phyloP scores from a whole-genome alignment of 2,888 invertebrate genomes.

The Liodrosophila aerea region DNA sequence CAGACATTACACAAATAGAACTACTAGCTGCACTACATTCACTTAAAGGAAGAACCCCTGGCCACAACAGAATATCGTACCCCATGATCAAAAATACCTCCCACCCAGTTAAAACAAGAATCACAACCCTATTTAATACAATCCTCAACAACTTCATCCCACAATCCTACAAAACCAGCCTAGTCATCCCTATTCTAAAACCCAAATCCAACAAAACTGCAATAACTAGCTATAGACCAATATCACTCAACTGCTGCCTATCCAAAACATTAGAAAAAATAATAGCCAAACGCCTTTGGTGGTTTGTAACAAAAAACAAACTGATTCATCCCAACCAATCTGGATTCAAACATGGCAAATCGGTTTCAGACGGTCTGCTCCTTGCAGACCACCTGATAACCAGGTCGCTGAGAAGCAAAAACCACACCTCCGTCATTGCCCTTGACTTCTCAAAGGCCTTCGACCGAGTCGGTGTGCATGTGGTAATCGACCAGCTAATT shows the following conservation, averaged over 20 bases:
- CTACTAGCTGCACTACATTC: no score
- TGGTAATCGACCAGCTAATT: neutral
- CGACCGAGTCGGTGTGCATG: no score
- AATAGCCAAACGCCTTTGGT: constrained; percentile 7
- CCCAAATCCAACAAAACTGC: constrained; percentile 7
- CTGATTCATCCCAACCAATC: constrained; percentile 10
- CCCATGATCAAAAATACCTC: constrained; percentile 17
- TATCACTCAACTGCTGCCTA: no score
- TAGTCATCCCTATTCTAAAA: constrained; percentile 12
- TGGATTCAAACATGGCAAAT: constrained; percentile 16
- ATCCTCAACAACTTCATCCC: constrained; percentile 17
- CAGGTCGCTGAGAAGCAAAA: no score
- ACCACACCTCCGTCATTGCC: constrained; percentile 8
- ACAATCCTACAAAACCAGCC: constrained; percentile 16
- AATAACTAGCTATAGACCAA: no score
- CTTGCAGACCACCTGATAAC: no score
- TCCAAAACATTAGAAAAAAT: constrained; percentile 11
- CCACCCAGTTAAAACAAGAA: constrained; percentile 7
- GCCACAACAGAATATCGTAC: no score
- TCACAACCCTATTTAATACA: constrained; percentile 13
- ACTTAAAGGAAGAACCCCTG: no score
- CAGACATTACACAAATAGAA: no score
- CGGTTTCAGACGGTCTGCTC: constrained; percentile 19
- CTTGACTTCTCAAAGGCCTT: constrained; percentile 7
- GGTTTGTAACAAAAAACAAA: constrained; percentile 5